Evolutionary conservation across 2,797 vertebrate genomes (phyloP).

Genomic region (Zalophus californianus): DNA sequence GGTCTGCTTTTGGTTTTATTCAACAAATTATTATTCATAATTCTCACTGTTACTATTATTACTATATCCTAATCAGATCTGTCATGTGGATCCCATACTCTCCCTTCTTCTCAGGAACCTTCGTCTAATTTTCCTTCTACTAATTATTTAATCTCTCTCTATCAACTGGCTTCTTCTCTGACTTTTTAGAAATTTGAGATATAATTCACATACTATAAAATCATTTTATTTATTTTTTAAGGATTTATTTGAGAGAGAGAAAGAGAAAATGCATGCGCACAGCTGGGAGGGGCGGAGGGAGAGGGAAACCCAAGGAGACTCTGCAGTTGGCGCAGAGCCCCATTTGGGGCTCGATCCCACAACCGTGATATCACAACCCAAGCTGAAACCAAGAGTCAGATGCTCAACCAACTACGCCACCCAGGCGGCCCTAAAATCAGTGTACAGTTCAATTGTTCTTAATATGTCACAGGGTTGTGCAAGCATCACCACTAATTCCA

Average conservation of each 20-base stretch:
- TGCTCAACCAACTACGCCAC: too few relatives aligned
- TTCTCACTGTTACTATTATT: background rate
- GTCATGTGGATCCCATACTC: background rate
- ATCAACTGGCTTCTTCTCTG: background rate
- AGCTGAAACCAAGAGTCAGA: too few relatives aligned
- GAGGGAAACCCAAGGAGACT: background rate
- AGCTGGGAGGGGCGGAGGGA: background rate
- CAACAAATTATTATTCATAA: background rate
- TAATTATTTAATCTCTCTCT: background rate
- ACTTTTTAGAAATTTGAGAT: background rate
- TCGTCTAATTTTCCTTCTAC: background rate
- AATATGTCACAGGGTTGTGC: background rate
- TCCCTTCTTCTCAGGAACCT: background rate
- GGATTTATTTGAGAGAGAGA: background rate
- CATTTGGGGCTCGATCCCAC: background rate
- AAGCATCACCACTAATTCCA: background rate
- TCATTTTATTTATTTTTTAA: background rate
- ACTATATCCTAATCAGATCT: background rate
- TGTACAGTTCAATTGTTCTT: background rate
- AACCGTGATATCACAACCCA: background rate
- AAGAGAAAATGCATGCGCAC: background rate
- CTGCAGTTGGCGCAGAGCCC: background rate
- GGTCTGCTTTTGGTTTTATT: conserved; percentile 33
- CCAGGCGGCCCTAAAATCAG: background rate
- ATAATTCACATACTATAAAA: conserved; percentile 3